Evolutionary conservation across 2,113 vertebrate genomes (phyloP).

Genomic region (Nerophis lumbriciformis): DNA sequence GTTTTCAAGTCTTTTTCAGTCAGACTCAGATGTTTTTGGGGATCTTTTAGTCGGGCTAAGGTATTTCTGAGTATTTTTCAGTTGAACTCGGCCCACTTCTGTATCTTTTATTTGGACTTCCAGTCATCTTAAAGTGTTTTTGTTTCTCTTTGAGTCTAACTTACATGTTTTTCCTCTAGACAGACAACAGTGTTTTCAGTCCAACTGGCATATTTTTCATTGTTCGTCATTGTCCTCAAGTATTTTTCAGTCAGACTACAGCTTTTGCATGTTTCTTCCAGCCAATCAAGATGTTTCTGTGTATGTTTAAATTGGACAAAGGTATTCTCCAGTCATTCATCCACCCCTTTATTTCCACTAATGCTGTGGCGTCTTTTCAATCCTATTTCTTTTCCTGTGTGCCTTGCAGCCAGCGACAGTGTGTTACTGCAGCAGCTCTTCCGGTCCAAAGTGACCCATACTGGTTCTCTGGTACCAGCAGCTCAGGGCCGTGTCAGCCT

Average conservation of each 20-base stretch:
- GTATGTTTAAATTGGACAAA: background rate
- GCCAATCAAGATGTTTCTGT: background rate
- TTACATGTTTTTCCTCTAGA: background rate
- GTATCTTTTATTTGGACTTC: background rate
- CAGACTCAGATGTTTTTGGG: background rate
- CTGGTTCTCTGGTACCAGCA: slow-evolving; percentile 83
- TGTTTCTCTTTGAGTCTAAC: background rate
- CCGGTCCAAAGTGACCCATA: slow-evolving; percentile 88
- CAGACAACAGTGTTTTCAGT: no score
- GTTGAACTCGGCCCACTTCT: no score
- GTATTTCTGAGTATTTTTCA: no score
- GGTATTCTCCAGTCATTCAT: slow-evolving; percentile 6
- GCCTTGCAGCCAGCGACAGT: slow-evolving; percentile 85
- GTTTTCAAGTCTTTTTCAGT: background rate
- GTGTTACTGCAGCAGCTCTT: slow-evolving; percentile 89
- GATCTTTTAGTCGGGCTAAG: background rate
- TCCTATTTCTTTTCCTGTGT: slow-evolving; percentile 35
- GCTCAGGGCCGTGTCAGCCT: slow-evolving; percentile 73
- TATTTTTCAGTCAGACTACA: background rate
- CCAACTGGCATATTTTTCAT: background rate
- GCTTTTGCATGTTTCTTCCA: background rate
- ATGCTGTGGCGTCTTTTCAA: slow-evolving; percentile 38
- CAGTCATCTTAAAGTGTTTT: background rate
- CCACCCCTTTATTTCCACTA: slow-evolving; percentile 54
- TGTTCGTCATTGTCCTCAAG: no score